phyloP scores from a whole-genome alignment of 1,140 invertebrate genomes.

The Formica selysi region DNA sequence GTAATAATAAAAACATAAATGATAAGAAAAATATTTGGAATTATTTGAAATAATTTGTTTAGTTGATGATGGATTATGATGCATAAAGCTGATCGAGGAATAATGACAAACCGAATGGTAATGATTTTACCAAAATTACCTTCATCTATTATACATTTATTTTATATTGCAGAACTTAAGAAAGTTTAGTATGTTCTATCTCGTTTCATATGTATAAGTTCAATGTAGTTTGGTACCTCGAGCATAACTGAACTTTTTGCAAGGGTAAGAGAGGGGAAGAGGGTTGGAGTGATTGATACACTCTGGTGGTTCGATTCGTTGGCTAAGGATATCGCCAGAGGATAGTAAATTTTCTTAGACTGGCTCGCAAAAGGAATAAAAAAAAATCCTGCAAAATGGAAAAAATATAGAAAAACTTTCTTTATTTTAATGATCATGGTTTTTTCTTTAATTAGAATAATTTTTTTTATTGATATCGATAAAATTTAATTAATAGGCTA shows the following conservation, averaged over 20 bases:
- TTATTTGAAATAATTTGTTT: neutral
- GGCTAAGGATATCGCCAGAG: constrained; percentile 38
- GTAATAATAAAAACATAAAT: constrained; percentile 8
- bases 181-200: constrained; percentile 1
- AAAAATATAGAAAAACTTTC: constrained; percentile 21
- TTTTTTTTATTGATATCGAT: neutral
- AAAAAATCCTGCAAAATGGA: constrained; percentile 18
- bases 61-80: neutral
- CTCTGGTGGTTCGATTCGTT: constrained; percentile 59
- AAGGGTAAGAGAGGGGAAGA: neutral
- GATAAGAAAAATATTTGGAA: neutral
- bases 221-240: constrained; percentile 33
- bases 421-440: constrained; percentile 23
- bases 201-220: constrained; percentile 71
- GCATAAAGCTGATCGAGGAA: neutral
- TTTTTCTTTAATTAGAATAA: constrained; percentile 7
- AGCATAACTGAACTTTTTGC: constrained; percentile 57
- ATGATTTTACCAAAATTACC: neutral
- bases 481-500: constrained; percentile 18
- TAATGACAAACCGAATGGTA: constrained; percentile 9
- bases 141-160: constrained; percentile 22
- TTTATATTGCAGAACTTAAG: neutral
- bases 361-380: constrained; percentile 18
- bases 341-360: constrained; percentile 57
- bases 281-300: constrained; percentile 68